phyloP scores from a whole-genome alignment of 2,888 invertebrate species.

The Acrobasis repandana region DNA sequence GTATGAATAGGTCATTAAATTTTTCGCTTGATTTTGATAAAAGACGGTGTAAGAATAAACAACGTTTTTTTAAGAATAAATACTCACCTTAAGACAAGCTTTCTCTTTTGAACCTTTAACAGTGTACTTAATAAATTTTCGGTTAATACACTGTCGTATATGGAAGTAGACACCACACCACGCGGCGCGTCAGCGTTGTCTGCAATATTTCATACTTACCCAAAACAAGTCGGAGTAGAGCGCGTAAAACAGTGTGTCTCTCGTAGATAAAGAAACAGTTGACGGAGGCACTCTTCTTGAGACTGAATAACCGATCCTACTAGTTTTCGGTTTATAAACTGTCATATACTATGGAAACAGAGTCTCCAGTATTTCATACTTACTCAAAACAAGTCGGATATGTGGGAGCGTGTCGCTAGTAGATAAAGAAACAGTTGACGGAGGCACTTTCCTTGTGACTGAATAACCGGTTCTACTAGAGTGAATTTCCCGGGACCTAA shows the following conservation, averaged over 20 bases:
- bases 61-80: too few species aligned
- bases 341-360: too few species aligned
- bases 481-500: too few species aligned
- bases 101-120: too few species aligned
- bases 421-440: conserved; percentile 52
- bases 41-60: too few species aligned
- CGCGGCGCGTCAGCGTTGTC: conserved; percentile 35
- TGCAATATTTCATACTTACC: conserved; percentile 68
- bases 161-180: neutral
- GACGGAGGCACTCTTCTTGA: conserved; percentile 24
- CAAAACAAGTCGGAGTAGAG: conserved; percentile 54
- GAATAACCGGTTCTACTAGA: neutral
- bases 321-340: too few species aligned
- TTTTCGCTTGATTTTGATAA: too few species aligned
- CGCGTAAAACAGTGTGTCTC: conserved; percentile 53
- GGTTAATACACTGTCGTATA: neutral
- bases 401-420: conserved; percentile 51
- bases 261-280: conserved; percentile 54
- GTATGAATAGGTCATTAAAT: too few species aligned
- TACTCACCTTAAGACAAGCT: too few species aligned
- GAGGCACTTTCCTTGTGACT: conserved; percentile 25
- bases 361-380: too few species aligned
- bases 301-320: neutral
- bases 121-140: too few species aligned
- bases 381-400: conserved; percentile 55